These are phyloP conservation scores for Serrognathus titanus DNA, from an alignment of 2,888 invertebrate species.

Conservation along the genomic window DNA sequence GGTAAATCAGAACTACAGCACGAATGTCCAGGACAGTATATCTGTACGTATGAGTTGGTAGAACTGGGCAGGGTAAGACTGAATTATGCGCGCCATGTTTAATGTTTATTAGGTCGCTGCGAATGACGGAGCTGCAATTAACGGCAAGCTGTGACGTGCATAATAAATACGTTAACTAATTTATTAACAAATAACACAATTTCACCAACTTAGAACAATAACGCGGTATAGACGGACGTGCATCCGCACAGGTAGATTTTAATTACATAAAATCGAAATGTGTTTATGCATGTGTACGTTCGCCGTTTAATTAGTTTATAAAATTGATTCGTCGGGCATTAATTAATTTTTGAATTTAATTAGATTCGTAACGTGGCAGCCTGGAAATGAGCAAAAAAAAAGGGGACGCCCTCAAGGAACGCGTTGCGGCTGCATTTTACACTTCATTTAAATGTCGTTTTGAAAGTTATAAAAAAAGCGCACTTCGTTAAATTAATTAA, in stretches of 20 bases:
- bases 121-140: constrained; percentile 48
- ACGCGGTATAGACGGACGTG: neutral
- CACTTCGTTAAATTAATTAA: too few species aligned
- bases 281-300: neutral
- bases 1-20: constrained; percentile 26
- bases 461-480: too few species aligned
- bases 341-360: neutral
- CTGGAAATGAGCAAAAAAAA: too few species aligned
- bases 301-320: constrained; percentile 1
- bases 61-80: constrained; percentile 45
- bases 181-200: constrained; percentile 33
- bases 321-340: neutral
- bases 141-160: constrained; percentile 46
- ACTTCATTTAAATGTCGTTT: too few species aligned
- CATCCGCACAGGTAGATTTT: neutral
- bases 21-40: constrained; percentile 28
- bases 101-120: constrained; percentile 49
- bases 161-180: constrained; percentile 45
- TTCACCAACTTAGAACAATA: constrained; percentile 21
- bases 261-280: constrained; percentile 1
- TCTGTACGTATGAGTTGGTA: constrained; percentile 25
- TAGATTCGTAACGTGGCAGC: too few species aligned
- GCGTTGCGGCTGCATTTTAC: too few species aligned
- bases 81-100: constrained; percentile 47
- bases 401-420: too few species aligned